Conservation (phyloP, 2,888 invertebrate species). For the Plagodis dolabraria region DNA sequence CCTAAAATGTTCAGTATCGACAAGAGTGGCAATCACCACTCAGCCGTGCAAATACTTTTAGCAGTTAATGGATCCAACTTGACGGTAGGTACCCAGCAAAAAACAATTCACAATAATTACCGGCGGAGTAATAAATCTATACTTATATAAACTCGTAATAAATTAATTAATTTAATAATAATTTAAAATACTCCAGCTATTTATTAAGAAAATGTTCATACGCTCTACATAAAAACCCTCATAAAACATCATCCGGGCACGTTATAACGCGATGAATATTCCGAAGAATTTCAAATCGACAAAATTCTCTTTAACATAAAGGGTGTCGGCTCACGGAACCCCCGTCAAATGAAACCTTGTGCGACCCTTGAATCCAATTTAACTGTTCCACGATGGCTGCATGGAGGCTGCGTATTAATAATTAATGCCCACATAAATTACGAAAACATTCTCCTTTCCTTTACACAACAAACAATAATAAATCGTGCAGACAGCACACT, state of each 20-base stretch:
- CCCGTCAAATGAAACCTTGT: constrained; percentile 68
- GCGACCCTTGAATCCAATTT: constrained; percentile 72
- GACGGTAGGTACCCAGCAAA: too few relatives aligned
- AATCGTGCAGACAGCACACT: constrained; percentile 39
- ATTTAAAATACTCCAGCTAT: too few relatives aligned
- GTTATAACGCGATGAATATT: constrained; percentile 39
- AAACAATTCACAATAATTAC: too few relatives aligned
- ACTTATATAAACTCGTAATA: too few relatives aligned
- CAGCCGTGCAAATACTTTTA: too few relatives aligned
- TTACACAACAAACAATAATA: constrained; percentile 55
- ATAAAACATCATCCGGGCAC: constrained; percentile 37
- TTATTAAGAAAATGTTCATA: too few relatives aligned
- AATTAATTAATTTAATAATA: too few relatives aligned
- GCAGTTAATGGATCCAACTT: too few relatives aligned
- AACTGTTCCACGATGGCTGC: constrained; percentile 64
- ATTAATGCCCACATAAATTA: constrained; percentile 71
- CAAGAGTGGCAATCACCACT: too few relatives aligned
- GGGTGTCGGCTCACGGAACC: constrained; percentile 57
- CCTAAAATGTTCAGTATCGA: too few relatives aligned
- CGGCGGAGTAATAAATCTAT: too few relatives aligned
- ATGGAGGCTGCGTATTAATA: constrained; percentile 59
- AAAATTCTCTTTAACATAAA: constrained; percentile 56
- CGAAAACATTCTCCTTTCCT: constrained; percentile 59
- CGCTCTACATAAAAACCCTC: constrained; percentile 9
- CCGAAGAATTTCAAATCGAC: constrained; percentile 54